phyloP scores from a whole-genome alignment of 2,113 vertebrate genomes.

The Macquaria australasica region DNA sequence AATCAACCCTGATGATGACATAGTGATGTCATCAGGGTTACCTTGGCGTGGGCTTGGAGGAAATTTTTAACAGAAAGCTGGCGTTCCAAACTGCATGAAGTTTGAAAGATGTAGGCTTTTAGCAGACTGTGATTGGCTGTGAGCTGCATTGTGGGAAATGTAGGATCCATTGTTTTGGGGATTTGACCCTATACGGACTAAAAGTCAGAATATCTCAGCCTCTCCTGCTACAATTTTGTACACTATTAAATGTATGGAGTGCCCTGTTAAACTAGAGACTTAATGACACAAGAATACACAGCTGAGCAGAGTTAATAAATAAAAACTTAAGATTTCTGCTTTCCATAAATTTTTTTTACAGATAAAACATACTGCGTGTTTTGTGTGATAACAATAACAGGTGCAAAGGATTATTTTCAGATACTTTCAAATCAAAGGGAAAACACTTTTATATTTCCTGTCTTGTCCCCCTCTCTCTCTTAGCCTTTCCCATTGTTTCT shows the following conservation, averaged over 20 bases:
- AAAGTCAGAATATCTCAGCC: not conserved
- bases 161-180: not conserved
- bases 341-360: not conserved
- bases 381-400: no score
- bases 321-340: not conserved
- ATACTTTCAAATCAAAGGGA: slow-evolving; percentile 36
- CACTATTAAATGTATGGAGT: not conserved
- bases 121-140: not conserved
- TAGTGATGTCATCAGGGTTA: not conserved
- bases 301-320: no score
- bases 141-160: slow-evolving; percentile 3
- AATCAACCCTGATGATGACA: not conserved
- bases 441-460: slow-evolving; percentile 66
- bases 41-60: not conserved
- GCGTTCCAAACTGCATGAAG: not conserved
- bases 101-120: not conserved
- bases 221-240: not conserved
- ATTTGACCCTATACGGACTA: not conserved
- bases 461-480: slow-evolving; percentile 32
- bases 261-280: not conserved
- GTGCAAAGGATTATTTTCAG: slow-evolving; percentile 4
- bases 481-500: slow-evolving; percentile 11
- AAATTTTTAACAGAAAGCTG: not conserved
- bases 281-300: not conserved
- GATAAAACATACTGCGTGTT: not conserved